Evolutionary conservation across 2,888 invertebrate genomes (phyloP).

Genomic region (Timema cristinae): DNA sequence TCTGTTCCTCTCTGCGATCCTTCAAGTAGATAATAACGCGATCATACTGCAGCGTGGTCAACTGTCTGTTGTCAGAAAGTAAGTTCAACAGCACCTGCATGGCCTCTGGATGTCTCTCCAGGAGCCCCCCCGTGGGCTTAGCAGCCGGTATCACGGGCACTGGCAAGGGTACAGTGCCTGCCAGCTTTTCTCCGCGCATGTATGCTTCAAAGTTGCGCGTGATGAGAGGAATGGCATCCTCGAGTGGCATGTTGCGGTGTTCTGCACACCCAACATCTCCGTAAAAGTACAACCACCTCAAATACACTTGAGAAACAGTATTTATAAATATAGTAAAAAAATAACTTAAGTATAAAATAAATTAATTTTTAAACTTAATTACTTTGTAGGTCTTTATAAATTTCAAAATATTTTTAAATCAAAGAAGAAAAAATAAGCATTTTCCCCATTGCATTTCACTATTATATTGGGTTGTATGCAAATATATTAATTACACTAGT

Average conservation of each 20-base stretch:
- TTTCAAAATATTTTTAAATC: no score
- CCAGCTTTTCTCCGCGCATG: slow-evolving; percentile 48
- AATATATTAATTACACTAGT: no score
- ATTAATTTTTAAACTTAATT: no score
- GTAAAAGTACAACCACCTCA: no score
- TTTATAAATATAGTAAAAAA: no score
- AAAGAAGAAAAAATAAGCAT: no score
- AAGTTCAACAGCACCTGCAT: slow-evolving; percentile 66
- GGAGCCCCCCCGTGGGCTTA: slow-evolving; percentile 38
- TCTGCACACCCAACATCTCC: slow-evolving; percentile 51
- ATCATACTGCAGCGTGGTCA: slow-evolving; percentile 76
- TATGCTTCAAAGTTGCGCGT: slow-evolving; percentile 65
- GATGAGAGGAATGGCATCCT: slow-evolving; percentile 80
- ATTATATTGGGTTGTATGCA: no score
- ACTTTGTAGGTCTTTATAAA: no score
- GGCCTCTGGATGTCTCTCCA: slow-evolving; percentile 58
- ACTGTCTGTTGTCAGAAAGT: slow-evolving; percentile 73
- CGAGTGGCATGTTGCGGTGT: slow-evolving; percentile 93
- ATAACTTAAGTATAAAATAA: no score
- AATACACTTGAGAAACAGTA: no score
- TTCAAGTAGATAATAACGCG: slow-evolving; percentile 67
- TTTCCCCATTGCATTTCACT: no score
- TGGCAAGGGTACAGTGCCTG: slow-evolving; percentile 19
- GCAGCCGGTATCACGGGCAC: slow-evolving; percentile 25
- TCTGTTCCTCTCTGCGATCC: slow-evolving; percentile 69